These are phyloP conservation scores for Anabacerthia variegaticeps DNA, from an alignment of 2,797 vertebrate species.

Conservation along the genomic window DNA sequence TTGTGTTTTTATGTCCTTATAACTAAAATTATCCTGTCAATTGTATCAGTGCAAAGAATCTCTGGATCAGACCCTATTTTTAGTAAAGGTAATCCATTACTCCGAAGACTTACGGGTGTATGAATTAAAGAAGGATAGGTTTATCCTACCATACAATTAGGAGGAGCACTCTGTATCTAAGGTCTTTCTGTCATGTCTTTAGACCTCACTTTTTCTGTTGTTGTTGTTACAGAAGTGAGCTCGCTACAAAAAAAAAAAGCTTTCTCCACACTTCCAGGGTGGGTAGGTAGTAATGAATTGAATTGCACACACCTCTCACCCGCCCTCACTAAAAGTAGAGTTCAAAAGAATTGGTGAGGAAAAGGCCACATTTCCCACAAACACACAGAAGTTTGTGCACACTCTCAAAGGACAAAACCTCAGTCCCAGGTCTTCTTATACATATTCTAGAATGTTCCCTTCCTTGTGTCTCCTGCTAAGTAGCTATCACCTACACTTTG, in stretches of 20 bases:
- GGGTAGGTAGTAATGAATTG: not conserved
- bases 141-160: not conserved
- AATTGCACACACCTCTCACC: not conserved
- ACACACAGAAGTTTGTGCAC: not conserved
- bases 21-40: not conserved
- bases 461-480: not conserved
- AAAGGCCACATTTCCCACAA: not conserved
- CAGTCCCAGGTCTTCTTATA: not conserved
- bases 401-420: not conserved
- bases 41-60: not conserved
- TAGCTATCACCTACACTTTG: not conserved
- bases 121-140: not conserved
- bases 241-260: not conserved
- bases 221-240: not conserved
- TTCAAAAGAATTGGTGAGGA: not conserved
- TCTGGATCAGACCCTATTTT: not conserved
- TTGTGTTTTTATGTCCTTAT: not conserved
- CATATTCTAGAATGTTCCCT: not conserved
- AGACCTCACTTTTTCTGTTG: not conserved
- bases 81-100: not conserved
- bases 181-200: not conserved
- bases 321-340: not conserved
- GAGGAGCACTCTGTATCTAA: not conserved
- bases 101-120: not conserved
- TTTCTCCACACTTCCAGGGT: not conserved